Evolutionary conservation across 2,797 vertebrate species (phyloP).

Genomic region (Spinus olivaceus): DNA sequence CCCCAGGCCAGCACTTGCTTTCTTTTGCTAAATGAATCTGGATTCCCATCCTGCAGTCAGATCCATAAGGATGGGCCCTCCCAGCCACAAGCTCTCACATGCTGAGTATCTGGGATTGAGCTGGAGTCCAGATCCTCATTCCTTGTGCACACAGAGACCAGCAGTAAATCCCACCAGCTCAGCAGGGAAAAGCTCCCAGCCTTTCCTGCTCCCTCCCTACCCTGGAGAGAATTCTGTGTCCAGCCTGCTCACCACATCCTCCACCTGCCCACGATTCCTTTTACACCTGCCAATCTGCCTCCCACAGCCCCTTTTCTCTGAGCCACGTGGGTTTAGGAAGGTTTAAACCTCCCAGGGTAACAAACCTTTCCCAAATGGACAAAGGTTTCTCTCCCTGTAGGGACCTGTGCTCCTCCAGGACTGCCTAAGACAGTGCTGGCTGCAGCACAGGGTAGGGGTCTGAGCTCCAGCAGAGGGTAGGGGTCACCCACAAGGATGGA

Average conservation of each 20-base stretch:
- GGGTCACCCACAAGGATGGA: neutral
- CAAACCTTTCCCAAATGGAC: neutral
- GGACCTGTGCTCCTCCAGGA: neutral
- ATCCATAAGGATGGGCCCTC: neutral
- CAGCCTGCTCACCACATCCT: neutral
- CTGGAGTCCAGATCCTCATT: neutral
- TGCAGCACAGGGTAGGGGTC: neutral
- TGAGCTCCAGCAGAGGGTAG: neutral
- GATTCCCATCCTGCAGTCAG: neutral
- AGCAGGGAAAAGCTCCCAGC: neutral
- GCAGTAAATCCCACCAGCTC: neutral
- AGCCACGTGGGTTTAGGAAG: neutral
- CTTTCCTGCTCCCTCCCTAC: neutral
- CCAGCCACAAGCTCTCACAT: neutral
- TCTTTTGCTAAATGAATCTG: neutral
- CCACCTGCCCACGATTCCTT: neutral
- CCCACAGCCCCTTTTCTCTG: neutral
- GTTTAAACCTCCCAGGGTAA: neutral
- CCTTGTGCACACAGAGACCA: neutral
- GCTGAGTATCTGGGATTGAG: neutral
- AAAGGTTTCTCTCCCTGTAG: fast-evolving
- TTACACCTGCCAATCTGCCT: neutral
- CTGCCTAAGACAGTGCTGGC: neutral
- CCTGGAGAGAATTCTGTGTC: neutral
- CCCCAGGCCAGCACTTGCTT: neutral